A percentile compares a stretch with the other conserved stretches of the same genome.
These are phyloP conservation scores for Tapirus indicus DNA, from an alignment of 2,797 vertebrate species.

Conservation along the genomic window DNA sequence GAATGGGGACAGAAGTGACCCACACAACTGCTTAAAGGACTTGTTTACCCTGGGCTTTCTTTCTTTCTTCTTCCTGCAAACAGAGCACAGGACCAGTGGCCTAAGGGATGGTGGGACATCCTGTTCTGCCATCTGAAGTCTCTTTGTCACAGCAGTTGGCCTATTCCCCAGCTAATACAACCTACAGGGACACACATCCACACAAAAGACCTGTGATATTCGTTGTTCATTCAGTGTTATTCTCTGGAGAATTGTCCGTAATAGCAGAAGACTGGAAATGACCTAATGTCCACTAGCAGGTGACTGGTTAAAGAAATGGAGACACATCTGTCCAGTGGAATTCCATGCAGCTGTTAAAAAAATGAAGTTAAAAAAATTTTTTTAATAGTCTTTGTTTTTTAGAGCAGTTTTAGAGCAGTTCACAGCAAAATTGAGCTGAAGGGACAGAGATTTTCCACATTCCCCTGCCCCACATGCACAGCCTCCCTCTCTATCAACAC, in stretches of 20 bases:
- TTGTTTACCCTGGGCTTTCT: background rate
- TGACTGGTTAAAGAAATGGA: background rate
- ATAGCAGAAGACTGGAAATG: background rate
- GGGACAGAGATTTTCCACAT: background rate
- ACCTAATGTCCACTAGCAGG: background rate
- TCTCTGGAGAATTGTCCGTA: background rate
- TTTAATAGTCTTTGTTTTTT: background rate
- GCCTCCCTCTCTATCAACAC: background rate
- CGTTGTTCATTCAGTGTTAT: rapidly evolving
- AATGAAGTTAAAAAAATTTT: background rate
- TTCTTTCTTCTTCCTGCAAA: background rate
- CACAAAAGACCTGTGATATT: background rate
- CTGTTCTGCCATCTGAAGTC: background rate
- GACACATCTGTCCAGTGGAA: background rate
- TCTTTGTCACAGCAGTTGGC: background rate
- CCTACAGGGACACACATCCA: background rate
- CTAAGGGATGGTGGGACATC: background rate
- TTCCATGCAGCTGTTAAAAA: background rate
- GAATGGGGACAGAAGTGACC: background rate
- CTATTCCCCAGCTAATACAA: background rate
- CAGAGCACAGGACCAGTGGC: background rate
- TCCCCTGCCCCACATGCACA: background rate
- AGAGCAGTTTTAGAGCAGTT: background rate
- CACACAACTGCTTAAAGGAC: background rate
- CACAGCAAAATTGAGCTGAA: background rate